These are phyloP conservation scores for Metopolophium dirhodum DNA, from an alignment of 1,140 invertebrate species.

Conservation along the genomic window DNA sequence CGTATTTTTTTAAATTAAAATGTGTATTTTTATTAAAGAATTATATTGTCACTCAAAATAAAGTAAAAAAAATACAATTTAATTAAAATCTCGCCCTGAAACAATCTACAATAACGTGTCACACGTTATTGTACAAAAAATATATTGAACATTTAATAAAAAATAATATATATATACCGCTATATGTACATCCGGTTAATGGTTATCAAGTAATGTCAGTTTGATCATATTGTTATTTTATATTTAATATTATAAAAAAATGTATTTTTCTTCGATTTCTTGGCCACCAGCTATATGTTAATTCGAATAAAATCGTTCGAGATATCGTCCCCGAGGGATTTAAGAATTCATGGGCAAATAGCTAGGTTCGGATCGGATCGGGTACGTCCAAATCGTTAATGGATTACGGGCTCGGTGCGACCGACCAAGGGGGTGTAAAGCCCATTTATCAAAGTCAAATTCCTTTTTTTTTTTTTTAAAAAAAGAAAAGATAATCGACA, in stretches of 20 bases:
- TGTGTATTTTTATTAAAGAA: neutral
- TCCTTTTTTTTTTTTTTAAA: neutral
- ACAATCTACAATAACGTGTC: neutral
- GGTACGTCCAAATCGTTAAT: constrained; percentile 53
- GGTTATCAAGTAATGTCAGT: neutral
- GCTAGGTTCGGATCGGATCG: constrained; percentile 9
- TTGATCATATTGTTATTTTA: neutral
- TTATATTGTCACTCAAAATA: neutral
- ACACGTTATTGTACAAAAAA: neutral
- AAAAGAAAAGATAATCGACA: constrained; percentile 49
- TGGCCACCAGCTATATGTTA: constrained; percentile 28
- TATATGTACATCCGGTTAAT: neutral
- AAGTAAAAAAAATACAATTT: neutral
- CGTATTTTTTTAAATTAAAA: neutral
- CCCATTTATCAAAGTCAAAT: constrained; percentile 54
- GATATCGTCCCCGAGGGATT: constrained; percentile 31
- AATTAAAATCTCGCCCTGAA: neutral
- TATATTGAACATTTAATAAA: neutral
- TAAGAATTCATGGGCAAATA: constrained; percentile 42
- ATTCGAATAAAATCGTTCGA: constrained; percentile 50
- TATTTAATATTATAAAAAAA: neutral
- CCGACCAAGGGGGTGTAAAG: constrained; percentile 7
- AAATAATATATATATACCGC: neutral
- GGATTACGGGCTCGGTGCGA: constrained; percentile 2
- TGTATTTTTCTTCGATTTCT: neutral